A percentile compares a stretch with the other conserved stretches of the same genome.
These are phyloP conservation scores for Cheilosia scutellata DNA, from an alignment of 2,888 invertebrate species.

Conservation along the genomic window DNA sequence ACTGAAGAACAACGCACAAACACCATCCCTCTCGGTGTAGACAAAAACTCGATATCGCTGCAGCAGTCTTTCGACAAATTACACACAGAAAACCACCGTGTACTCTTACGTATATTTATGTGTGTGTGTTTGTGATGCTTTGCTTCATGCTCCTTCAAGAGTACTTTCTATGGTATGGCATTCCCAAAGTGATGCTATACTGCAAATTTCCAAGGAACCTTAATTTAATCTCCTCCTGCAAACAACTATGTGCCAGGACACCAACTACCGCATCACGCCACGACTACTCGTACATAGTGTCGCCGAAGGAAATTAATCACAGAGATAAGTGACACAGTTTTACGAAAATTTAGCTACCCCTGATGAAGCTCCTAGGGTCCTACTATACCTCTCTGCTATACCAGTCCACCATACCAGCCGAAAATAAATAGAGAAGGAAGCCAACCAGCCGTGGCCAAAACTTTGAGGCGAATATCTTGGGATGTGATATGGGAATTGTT, in stretches of 20 bases:
- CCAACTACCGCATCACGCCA: conserved; percentile 14
- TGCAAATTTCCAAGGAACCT: conserved; percentile 67
- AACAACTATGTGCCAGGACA: conserved; percentile 56
- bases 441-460: conserved; percentile 69
- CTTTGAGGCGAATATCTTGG: conserved; percentile 75
- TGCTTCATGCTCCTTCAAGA: conserved; percentile 40
- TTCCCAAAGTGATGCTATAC: conserved; percentile 21
- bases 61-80: conserved; percentile 55
- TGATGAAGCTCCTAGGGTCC: conserved; percentile 34
- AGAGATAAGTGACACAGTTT: conserved; percentile 76
- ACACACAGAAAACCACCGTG: conserved; percentile 40
- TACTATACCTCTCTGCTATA: background rate
- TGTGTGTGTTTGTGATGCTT: conserved; percentile 19
- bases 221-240: conserved; percentile 77
- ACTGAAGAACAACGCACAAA: conserved; percentile 56
- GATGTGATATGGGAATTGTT: conserved; percentile 79
- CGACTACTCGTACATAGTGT: conserved; percentile 45
- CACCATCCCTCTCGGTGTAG: conserved; percentile 10
- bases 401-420: conserved; percentile 9
- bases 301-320: conserved; percentile 77
- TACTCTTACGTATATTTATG: conserved; percentile 8
- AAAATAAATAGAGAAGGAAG: conserved; percentile 22
- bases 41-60: conserved; percentile 50
- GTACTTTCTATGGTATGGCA: conserved; percentile 28
- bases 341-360: conserved; percentile 64